These are phyloP conservation scores for Clistopyga incitator DNA, from an alignment of 2,888 invertebrate species.

Conservation along the genomic window DNA sequence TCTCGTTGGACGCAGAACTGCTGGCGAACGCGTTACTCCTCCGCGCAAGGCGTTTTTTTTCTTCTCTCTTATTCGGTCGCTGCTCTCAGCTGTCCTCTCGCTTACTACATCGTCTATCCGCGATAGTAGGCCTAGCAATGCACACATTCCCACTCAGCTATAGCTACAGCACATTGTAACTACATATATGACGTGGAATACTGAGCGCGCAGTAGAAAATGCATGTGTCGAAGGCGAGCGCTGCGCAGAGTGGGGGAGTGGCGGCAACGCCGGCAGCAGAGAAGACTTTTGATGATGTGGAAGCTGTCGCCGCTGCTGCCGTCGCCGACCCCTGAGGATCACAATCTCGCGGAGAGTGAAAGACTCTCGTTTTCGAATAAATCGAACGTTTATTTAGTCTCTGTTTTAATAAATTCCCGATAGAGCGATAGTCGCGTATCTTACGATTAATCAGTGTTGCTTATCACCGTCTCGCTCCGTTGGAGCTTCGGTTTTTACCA, in stretches of 20 bases:
- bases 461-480: background rate
- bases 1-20: conserved; percentile 58
- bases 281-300: conserved; percentile 78
- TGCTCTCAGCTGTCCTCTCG: conserved; percentile 22
- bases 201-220: conserved; percentile 9
- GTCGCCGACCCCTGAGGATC: conserved; percentile 24
- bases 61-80: conserved; percentile 3
- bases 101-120: conserved; percentile 7
- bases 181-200: conserved; percentile 27
- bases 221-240: conserved; percentile 6
- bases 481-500: background rate
- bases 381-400: conserved; percentile 14
- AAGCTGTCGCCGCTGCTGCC: conserved; percentile 69
- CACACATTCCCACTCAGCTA: background rate
- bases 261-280: conserved; percentile 63
- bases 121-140: background rate
- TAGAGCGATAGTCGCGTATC: background rate
- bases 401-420: background rate
- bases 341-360: conserved; percentile 10
- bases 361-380: conserved; percentile 30
- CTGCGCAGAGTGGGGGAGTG: conserved; percentile 53
- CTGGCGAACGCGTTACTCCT: conserved; percentile 53
- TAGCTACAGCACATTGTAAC: conserved; percentile 10
- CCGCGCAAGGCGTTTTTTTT: conserved; percentile 40
- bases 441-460: background rate